These are phyloP conservation scores for Sebastes matsubarae DNA, from an alignment of 2,797 vertebrate species.

Conservation along the genomic window DNA sequence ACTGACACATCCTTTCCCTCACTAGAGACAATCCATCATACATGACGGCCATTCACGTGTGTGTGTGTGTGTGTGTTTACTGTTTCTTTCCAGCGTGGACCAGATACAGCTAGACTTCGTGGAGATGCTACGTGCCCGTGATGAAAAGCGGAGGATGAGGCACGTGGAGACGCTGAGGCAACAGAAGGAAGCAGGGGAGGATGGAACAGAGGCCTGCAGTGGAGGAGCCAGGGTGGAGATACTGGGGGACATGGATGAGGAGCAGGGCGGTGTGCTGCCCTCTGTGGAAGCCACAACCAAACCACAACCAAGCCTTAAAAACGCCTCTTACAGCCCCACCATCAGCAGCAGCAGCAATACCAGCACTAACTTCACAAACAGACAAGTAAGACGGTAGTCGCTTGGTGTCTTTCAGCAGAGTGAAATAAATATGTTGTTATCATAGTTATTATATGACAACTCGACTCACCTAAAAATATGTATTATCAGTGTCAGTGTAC, in stretches of 20 bases:
- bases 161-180: constrained; percentile 74
- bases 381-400: constrained; percentile 46
- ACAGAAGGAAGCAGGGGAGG: constrained; percentile 77
- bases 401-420: background rate
- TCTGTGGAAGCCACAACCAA: constrained; percentile 8
- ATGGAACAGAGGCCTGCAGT: background rate
- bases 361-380: constrained; percentile 15
- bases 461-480: no score
- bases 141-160: constrained; percentile 77
- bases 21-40: constrained; percentile 16
- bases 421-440: background rate
- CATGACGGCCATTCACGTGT: background rate
- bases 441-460: background rate
- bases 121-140: constrained; percentile 78
- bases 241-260: constrained; percentile 38
- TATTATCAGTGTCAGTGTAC: no score
- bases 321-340: constrained; percentile 5
- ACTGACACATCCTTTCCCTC: background rate
- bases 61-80: background rate
- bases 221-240: constrained; percentile 50
- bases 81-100: constrained; percentile 48
- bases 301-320: constrained; percentile 17
- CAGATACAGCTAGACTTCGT: constrained; percentile 77
- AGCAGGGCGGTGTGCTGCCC: constrained; percentile 1
- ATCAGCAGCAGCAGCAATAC: background rate